phyloP scores from a whole-genome alignment of 2,888 invertebrate species.

The Hirtodrosophila trivittata region DNA sequence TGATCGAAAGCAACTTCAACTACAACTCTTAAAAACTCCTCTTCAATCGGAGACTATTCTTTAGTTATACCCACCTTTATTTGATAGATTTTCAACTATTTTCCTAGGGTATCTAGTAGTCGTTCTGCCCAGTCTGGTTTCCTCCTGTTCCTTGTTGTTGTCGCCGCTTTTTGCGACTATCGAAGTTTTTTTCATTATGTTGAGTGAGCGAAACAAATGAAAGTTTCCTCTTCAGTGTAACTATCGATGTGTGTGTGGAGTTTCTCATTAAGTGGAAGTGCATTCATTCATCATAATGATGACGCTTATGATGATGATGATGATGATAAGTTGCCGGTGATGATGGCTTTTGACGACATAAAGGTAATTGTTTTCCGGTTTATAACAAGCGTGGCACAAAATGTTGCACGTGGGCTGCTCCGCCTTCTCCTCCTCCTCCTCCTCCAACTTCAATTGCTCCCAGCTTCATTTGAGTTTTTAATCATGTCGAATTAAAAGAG shows the following conservation, averaged over 20 bases:
- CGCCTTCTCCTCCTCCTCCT: slow-evolving; percentile 14
- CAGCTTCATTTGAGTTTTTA: slow-evolving; percentile 3
- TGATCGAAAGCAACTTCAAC: too few species aligned
- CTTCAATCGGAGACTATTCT: too few species aligned
- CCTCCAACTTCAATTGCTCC: background rate
- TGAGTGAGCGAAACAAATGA: slow-evolving; percentile 74
- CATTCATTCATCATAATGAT: slow-evolving; percentile 48
- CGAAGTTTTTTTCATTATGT: slow-evolving; percentile 68
- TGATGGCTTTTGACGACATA: slow-evolving; percentile 73
- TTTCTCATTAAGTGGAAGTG: slow-evolving; percentile 74
- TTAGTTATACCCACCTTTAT: too few species aligned
- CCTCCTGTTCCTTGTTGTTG: slow-evolving; percentile 1
- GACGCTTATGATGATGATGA: slow-evolving; percentile 22
- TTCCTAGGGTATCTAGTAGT: slow-evolving; percentile 13
- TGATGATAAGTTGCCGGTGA: slow-evolving; percentile 58
- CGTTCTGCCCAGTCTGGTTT: background rate
- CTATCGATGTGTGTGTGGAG: slow-evolving; percentile 31
- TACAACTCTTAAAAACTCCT: too few species aligned
- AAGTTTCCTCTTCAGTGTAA: slow-evolving; percentile 50
- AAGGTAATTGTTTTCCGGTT: slow-evolving; percentile 75
- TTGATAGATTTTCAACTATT: too few species aligned
- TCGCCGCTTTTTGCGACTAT: slow-evolving; percentile 19
- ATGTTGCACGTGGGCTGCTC: slow-evolving; percentile 47
- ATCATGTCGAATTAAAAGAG: slow-evolving; percentile 46
- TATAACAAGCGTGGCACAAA: slow-evolving; percentile 39